These are phyloP conservation scores for Hymenopus coronatus DNA, from an alignment of 2,888 invertebrate species.

Conservation along the genomic window DNA sequence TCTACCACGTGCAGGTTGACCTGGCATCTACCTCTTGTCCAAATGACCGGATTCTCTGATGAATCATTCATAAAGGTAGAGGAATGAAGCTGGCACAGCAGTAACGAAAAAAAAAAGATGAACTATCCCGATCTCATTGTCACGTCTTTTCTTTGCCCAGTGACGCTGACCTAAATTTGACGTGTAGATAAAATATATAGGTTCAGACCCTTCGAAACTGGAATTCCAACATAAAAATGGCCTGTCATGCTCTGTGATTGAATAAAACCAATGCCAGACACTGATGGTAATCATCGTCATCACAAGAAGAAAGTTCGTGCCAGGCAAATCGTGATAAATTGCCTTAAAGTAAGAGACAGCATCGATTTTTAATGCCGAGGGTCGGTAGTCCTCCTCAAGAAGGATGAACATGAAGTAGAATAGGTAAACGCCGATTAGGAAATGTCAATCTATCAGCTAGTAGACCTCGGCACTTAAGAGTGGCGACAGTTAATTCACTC, in stretches of 20 bases:
- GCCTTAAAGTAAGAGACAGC: neutral
- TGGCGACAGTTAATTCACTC: neutral
- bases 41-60: neutral
- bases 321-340: conserved; percentile 10
- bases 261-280: neutral
- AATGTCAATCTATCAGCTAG: neutral
- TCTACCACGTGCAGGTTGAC: neutral
- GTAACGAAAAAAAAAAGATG: neutral
- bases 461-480: neutral
- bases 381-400: neutral
- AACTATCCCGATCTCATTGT: neutral
- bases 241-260: conserved; percentile 11
- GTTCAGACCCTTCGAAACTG: neutral
- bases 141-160: neutral
- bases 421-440: neutral
- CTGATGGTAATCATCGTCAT: neutral
- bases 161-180: conserved; percentile 1
- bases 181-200: neutral
- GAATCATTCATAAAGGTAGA: conserved; percentile 2
- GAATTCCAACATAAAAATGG: neutral
- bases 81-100: neutral
- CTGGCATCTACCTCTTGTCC: neutral
- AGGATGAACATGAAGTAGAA: neutral
- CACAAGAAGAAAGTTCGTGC: neutral
- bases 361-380: neutral